Base-by-base conservation (phyloP, 2,113 vertebrate species). In the Ia io region DNA sequence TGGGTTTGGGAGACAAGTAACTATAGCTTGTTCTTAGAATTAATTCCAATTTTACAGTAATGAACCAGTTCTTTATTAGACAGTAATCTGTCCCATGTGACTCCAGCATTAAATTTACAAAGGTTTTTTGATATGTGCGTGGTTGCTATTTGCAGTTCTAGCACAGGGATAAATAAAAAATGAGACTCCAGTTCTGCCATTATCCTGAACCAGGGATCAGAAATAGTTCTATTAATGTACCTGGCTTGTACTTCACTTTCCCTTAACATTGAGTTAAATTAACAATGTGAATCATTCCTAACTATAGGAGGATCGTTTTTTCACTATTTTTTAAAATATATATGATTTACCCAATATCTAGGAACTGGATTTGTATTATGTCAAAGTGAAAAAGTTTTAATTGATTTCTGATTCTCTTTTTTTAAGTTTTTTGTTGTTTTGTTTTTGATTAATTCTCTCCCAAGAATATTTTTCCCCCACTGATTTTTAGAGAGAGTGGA, bases 21-120 rank as follows among this genome's bases (percentile, higher is more conserved):
- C 80, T 73, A 44, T 13, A 86, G 79, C 40, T 95, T 92, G 28
- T 80, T 86, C 37, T 93, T 92, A 76, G 42, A 84, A 83, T 88
- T 65, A 95, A 70, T 65, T 88, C n/a, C 6, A 40, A 4, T 59
- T 73, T 97, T n/a, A 88, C 20, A 51, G 8, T 42, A 56, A 69
- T 35, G 56, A 69, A 17, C 23, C 42, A 53, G 9, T 56, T 84
- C 23, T 53, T 61, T 70, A 67, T 77, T 67, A 63, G 56, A 28
- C 2, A 37, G 53, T 53, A 40, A 37, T 94, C 44, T 77, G 6
- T 42, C 61, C 23, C 22, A 10, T 71, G 74, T 61, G 83, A 73
- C 49, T 35, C 83, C 53, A 88, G 10, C 5, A 35, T 69, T 61
- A 1, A 18, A 53, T 91, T 47, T 61, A n/a, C 79, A 44, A 84